Evolutionary conservation across 2,888 invertebrate genomes (phyloP).

Genomic region (Tryphoninae sp.): DNA sequence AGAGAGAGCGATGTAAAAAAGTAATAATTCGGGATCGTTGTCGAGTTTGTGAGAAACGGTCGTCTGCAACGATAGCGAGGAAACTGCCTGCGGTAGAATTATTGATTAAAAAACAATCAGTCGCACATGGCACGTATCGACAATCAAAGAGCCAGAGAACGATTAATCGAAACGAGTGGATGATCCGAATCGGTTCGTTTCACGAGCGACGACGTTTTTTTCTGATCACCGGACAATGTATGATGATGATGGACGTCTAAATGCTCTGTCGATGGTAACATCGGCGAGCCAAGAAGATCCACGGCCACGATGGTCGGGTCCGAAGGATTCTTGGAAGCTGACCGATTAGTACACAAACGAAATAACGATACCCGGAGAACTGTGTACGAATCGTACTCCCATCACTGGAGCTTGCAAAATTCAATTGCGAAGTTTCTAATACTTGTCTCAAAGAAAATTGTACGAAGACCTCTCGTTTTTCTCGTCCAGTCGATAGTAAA

Average conservation of each 20-base stretch:
- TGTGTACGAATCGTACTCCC: not conserved
- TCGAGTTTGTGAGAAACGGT: conserved; percentile 20
- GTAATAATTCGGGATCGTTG: conserved; percentile 1
- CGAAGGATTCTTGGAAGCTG: conserved; percentile 17
- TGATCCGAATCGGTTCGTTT: conserved; percentile 41
- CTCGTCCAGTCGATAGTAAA: not conserved
- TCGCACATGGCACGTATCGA: conserved; percentile 22
- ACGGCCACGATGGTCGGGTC: conserved; percentile 37
- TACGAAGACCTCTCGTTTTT: conserved; percentile 30
- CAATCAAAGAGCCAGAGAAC: conserved; percentile 58
- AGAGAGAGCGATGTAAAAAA: conserved; percentile 4
- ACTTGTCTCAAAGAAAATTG: conserved; percentile 1
- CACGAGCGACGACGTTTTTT: conserved; percentile 46
- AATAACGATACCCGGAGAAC: conserved; percentile 17
- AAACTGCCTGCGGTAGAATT: conserved; percentile 60
- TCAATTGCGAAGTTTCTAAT: not conserved
- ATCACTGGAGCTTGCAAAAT: not conserved
- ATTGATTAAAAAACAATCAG: conserved; percentile 45
- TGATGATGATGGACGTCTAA: conserved; percentile 37
- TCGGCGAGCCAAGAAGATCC: conserved; percentile 39
- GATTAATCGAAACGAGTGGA: conserved; percentile 53
- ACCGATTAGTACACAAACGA: conserved; percentile 17
- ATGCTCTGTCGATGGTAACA: conserved; percentile 15
- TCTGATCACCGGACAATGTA: conserved; percentile 48
- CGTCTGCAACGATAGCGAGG: conserved; percentile 55